These are phyloP conservation scores for Cyclophora punctaria DNA, from an alignment of 2,888 invertebrate species.

Conservation along the genomic window DNA sequence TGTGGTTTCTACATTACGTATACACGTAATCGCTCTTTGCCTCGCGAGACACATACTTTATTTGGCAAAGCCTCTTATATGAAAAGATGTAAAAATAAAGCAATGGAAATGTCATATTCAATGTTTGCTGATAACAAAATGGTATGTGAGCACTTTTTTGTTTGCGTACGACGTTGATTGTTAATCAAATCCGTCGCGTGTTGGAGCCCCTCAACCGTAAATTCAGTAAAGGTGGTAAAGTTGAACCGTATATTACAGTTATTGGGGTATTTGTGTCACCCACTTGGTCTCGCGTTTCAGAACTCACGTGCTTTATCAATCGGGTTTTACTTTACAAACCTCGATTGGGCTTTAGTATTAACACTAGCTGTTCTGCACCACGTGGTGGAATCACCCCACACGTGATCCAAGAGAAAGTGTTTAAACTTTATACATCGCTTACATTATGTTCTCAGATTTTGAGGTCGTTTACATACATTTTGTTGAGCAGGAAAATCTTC, in stretches of 20 bases:
- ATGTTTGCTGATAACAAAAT: constrained; percentile 3
- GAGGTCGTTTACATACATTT: too few relatives aligned
- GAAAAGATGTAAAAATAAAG: constrained; percentile 12
- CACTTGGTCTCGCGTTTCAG: constrained; percentile 12
- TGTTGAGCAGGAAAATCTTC: too few relatives aligned
- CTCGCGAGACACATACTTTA: constrained; percentile 14
- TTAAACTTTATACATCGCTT: too few relatives aligned
- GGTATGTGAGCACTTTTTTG: constrained; percentile 7
- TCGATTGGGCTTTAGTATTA: too few relatives aligned
- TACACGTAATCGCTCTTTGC: constrained; percentile 11
- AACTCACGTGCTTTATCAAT: not conserved
- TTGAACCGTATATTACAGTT: constrained; percentile 24
- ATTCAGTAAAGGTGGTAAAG: constrained; percentile 24
- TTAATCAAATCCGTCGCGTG: constrained; percentile 29
- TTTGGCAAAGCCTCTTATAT: constrained; percentile 11
- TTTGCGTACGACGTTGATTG: constrained; percentile 20
- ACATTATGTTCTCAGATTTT: too few relatives aligned
- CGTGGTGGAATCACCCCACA: too few relatives aligned
- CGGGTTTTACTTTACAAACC: too few relatives aligned
- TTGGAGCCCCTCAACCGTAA: constrained; percentile 23
- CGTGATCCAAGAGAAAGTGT: too few relatives aligned
- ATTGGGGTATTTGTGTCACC: constrained; percentile 22
- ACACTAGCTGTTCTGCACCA: too few relatives aligned
- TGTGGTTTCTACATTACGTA: constrained; percentile 14
- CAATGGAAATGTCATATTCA: constrained; percentile 3